phyloP scores from a whole-genome alignment of 2,113 vertebrate species.

The Ascaphus truei region DNA sequence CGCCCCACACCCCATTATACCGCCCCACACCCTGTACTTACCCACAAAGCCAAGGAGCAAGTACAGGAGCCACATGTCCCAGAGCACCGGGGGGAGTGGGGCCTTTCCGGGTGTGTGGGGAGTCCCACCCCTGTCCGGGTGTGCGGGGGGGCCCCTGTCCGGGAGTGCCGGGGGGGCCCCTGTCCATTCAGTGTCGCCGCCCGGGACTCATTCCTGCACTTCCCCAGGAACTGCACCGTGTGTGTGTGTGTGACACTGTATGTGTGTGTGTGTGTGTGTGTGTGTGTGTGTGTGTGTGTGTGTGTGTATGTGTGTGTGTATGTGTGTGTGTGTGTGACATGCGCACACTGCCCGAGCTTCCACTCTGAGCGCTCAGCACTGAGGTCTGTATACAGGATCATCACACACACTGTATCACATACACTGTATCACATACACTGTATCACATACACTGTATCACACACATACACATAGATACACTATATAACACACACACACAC shows the following conservation, averaged over 20 bases:
- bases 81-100: constrained; percentile 3
- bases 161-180: not conserved
- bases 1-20: constrained; percentile 38
- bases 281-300: not conserved
- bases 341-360: not conserved
- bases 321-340: not conserved
- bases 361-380: not conserved
- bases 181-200: not conserved
- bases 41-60: constrained; percentile 74
- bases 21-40: constrained; percentile 50
- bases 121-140: constrained; percentile 20
- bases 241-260: not conserved
- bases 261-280: not conserved
- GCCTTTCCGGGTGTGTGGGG: too few relatives aligned
- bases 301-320: not conserved
- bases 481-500: not conserved
- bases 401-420: not conserved
- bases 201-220: not conserved
- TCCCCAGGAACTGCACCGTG: not conserved
- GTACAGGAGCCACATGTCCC: constrained; percentile 79
- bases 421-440: not conserved
- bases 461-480: too few relatives aligned
- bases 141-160: not conserved
- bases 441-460: not conserved
- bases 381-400: not conserved